Evolutionary conservation across 2,888 invertebrate genomes (phyloP), one percentile per base, ranked within the genome.

Genomic region (Meghimatium bilineatum): DNA sequence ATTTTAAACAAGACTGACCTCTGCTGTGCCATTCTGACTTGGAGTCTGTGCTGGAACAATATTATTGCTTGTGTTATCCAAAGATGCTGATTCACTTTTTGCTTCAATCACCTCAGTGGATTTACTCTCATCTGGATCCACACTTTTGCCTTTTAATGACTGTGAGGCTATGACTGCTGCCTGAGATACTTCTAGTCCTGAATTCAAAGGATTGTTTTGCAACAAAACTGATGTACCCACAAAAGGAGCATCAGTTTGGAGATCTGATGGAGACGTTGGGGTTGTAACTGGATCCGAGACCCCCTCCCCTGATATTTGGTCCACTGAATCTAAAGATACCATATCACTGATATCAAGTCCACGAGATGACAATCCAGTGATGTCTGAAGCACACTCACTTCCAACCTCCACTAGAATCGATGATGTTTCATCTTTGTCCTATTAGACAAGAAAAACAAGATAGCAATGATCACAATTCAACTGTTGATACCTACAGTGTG

Each of bases 371-470:
- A 67, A 26, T 12, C 81, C 78, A 5, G 84, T 83, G 75, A 84
- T 34, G 38, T 86, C 86, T n/a, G 85, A 82, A 34, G 84, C 82
- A 36, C 76, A 66, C 29, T 84, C 82, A 76, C 86, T 86, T 14
- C 86, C 86, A 32, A 86, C 86, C 36, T 86, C 86, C 6, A 85
- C 86, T 38, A 82, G 26, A 14, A 34, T 84, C 10, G 86, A 86
- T 17, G 85, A 86, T 23, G 81, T 76, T 23, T 86, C 86, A 82
- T 86, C 86, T 52, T 38, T 69, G 26, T 86, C 86, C 69, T 81
- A 52, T 2, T 32, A 36, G 20, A 60, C 1, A 74, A 74, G n/a
- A 29, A 36, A 60, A 32, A 56, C 26, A 23, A 71, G 38, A 38
- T 8, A 10, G 32, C 1, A 12, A 17, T 71, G 10, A 32, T 66